These are phyloP conservation scores for Aix galericulata DNA, from an alignment of 2,113 vertebrate species.

Conservation along the genomic window DNA sequence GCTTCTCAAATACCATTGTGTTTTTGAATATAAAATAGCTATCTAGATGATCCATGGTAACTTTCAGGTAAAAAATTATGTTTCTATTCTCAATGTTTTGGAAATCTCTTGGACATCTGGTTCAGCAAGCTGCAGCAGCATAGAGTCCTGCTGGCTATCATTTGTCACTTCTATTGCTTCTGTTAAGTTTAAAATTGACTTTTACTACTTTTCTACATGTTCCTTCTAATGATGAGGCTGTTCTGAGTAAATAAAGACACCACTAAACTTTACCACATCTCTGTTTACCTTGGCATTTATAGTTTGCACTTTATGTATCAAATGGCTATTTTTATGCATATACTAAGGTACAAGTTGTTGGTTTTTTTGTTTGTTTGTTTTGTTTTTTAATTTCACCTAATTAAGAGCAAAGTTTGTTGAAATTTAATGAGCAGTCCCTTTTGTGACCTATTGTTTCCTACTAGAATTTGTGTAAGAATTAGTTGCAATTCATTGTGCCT, in stretches of 20 bases:
- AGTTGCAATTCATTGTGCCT: not conserved
- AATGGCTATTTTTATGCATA: not conserved
- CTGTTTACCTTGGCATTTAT: not conserved
- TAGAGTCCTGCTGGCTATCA: not conserved
- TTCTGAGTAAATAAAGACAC: not conserved
- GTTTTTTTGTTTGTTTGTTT: not conserved
- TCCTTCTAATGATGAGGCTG: not conserved
- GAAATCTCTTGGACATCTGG: constrained; percentile 1
- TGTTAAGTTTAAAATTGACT: not conserved
- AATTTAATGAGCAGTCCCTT: constrained; percentile 28
- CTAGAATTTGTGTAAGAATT: constrained; percentile 1
- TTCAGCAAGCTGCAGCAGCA: not conserved
- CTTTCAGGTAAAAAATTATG: not conserved
- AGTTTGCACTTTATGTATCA: not conserved
- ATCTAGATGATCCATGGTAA: not conserved
- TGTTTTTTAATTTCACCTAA: not conserved
- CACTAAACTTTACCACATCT: not conserved
- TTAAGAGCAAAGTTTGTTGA: not conserved
- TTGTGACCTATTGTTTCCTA: not conserved
- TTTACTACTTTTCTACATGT: not conserved
- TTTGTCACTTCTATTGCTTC: constrained; percentile 22
- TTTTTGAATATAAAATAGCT: not conserved
- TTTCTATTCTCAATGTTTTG: not conserved
- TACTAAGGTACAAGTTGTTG: not conserved
- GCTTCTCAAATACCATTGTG: not conserved